Evolutionary conservation across 2,888 invertebrate genomes (phyloP).

Genomic region (Chrysomela aeneicollis): DNA sequence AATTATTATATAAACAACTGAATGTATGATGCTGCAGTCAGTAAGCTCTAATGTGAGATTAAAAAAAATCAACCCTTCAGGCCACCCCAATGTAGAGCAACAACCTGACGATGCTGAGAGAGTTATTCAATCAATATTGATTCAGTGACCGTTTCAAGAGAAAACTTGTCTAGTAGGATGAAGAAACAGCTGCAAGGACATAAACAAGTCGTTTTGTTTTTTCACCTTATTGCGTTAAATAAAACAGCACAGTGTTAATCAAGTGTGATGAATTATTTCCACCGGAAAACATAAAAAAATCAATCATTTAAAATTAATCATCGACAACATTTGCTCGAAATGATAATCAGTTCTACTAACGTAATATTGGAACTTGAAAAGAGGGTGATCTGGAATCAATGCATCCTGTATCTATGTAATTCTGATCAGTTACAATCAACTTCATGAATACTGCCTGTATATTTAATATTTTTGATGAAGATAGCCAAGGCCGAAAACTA

Average conservation of each 20-base stretch:
- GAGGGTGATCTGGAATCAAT: too few species aligned
- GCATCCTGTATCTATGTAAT: too few species aligned
- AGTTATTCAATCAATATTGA: neutral
- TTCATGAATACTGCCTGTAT: too few species aligned
- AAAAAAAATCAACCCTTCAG: neutral
- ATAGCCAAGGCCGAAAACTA: too few species aligned
- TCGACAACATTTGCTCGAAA: too few species aligned
- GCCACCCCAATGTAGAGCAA: constrained; percentile 17
- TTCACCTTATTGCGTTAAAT: neutral
- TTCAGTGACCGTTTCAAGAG: constrained; percentile 1
- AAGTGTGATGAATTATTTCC: neutral
- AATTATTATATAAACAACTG: too few species aligned
- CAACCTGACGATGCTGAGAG: constrained; percentile 10
- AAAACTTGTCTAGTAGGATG: neutral
- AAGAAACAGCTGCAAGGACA: neutral
- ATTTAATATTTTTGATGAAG: too few species aligned
- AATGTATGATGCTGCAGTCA: too few species aligned
- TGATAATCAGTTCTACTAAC: too few species aligned
- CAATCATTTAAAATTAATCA: neutral
- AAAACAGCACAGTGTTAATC: neutral
- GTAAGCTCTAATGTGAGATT: too few species aligned
- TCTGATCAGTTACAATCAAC: too few species aligned
- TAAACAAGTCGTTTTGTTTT: neutral
- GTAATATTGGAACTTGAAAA: too few species aligned
- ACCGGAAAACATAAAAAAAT: neutral